Evolutionary conservation across 2,113 vertebrate species (phyloP), one percentile per base, ranked within the genome.

Genomic region (Anoura caudifer): DNA sequence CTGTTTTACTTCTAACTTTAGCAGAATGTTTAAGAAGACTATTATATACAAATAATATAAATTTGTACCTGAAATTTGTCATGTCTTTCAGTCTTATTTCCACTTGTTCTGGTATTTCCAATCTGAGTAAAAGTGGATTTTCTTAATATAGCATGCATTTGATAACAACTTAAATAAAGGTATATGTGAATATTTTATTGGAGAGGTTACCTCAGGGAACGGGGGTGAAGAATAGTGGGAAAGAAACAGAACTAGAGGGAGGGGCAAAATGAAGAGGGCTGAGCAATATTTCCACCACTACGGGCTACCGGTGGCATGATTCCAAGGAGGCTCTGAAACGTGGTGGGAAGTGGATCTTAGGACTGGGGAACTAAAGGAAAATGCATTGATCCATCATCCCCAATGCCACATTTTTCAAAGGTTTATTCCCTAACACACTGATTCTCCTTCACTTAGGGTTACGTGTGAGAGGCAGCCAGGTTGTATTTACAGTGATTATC

Each of bases 31-130:
- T 91, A 56, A 90, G 20, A 56, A 94, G 7, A 83, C 54, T 80
- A 24, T 45, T 63, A 12, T 65, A 72, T 81, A 3, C 33, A 19
- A 91, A 87, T 63, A 73, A 72, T 45, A 61, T 50, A 89, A 72
- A 89, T 85, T 89, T 69, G 3, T 91, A 75, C 81, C 22, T 84
- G 41, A 94, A 86, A 84, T 70, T 79, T 4, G n/a, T 15, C 19
- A 47, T 52, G 1, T 2, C 6, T 94, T 85, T 88, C 79, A 94
- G 8, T 38, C 61, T 82, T 50, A 79, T 67, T 82, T 94, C 8
- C 41, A 3, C 19, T 33, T 69, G 3, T 19, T 75, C 76, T 59
- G 84, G 7, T 52, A 75, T 7, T 94, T 82, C 33, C 63, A 90
- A 47, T 69, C 4, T 22, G 91, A 83, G 14, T 70, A 93, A 76